Percentiles rank a stretch among this genome's conserved stretches.
Evolutionary conservation across 2,888 invertebrate genomes (phyloP).

Genomic region (Ennomos quercinarius): DNA sequence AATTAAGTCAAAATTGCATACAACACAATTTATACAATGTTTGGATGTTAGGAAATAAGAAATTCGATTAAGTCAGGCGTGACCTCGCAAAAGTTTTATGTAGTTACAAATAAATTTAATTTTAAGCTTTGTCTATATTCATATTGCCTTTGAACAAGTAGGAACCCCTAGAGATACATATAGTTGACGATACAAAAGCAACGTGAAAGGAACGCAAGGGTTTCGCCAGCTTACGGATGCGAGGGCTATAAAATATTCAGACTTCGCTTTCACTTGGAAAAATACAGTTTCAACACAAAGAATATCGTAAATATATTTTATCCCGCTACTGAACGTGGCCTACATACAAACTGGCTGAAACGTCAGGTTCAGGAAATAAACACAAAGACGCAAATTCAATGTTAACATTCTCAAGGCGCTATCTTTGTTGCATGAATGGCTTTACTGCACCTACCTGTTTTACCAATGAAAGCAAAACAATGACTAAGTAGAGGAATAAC

Average conservation of each 20-base stretch:
- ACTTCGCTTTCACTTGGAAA: neutral
- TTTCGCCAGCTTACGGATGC: neutral
- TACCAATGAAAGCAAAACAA: conserved; percentile 5
- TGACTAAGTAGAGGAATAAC: conserved; percentile 6
- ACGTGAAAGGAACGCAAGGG: conserved; percentile 1
- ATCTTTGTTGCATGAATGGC: conserved; percentile 11
- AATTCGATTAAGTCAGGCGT: too few relatives aligned
- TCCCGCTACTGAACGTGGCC: neutral
- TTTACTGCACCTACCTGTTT: neutral
- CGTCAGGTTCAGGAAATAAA: conserved; percentile 10
- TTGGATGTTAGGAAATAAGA: too few relatives aligned
- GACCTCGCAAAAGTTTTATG: too few relatives aligned
- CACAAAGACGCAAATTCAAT: conserved; percentile 7
- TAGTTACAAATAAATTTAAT: too few relatives aligned
- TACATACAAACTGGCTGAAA: conserved; percentile 1
- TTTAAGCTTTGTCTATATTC: too few relatives aligned
- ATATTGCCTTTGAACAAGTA: too few relatives aligned
- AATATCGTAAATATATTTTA: neutral
- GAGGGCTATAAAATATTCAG: neutral
- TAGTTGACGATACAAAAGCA: neutral
- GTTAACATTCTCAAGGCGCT: conserved; percentile 5
- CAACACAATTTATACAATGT: too few relatives aligned
- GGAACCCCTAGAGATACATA: too few relatives aligned
- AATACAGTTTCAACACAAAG: neutral
- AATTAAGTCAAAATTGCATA: too few relatives aligned